Base-by-base conservation (phyloP, 2,888 invertebrate species). In the Thecophora atra region DNA sequence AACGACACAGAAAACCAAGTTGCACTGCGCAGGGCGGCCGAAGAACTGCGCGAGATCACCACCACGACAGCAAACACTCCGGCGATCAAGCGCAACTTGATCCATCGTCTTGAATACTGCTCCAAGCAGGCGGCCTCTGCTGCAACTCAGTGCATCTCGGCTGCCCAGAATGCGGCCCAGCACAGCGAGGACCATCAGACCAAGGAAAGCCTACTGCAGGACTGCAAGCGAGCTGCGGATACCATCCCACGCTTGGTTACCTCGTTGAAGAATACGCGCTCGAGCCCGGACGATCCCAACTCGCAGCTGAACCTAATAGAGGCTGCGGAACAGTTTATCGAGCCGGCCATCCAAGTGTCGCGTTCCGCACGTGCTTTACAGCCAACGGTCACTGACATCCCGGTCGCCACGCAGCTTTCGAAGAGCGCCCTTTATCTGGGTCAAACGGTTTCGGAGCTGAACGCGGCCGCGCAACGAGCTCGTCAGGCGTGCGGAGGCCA, bases 31-130 rank as follows among this genome's bases (percentile, higher is more conserved):
- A 89, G 90, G 75, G 98, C 98, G 0, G 99, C 98, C 0, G 97
- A 98, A 82, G 95, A 97, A 78, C 88, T 99, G n/a, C 89, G 97
- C 62, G 92, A 93, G 81, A 97, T 97, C 42, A 95, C 96, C 1
- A 93, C 92, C 13, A 95, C 95, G 70, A 95, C 97, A 65, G 94
- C 95, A 2, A 89, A 89, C 37, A 91, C 91, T 0, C 94, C 94
- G 24, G 92, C 93, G 2, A 89, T 91, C 81, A 91, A 92, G 81
- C 91, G 89, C 78, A 94, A 91, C 81, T 86, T 94, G n/a, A 91
- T 94, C 28, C 90, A 90, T 77, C 88, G 90, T 30, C 87, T 90
- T 21, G 87, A 92, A 88, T 89, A 90, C 80, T 94, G 94, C 76
- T 95, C 96, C 0, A 93, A 93, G 76, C 93, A 94, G 78, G 95